Percentiles rank a stretch among this genome's conserved stretches.
phyloP scores from a whole-genome alignment of 2,888 invertebrate genomes.

The Lasiommata megera region DNA sequence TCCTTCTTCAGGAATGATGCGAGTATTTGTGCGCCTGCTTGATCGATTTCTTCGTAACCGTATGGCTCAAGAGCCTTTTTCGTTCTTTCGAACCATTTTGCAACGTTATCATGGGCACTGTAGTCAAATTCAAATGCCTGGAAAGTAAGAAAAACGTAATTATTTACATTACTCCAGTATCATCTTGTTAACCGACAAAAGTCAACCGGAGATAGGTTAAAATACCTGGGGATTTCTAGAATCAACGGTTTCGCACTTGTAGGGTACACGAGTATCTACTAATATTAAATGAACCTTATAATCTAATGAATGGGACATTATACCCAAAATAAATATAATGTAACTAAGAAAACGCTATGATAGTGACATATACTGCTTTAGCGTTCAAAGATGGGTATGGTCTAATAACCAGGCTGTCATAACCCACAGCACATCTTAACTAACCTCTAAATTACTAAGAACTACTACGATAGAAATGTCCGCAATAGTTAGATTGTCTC shows the following conservation, averaged over 20 bases:
- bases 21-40: conserved; percentile 79
- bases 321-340: no score
- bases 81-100: conserved; percentile 84
- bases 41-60: conserved; percentile 86
- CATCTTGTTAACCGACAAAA: no score
- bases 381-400: no score
- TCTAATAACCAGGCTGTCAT: no score
- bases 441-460: conserved; percentile 82
- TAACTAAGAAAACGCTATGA: not conserved
- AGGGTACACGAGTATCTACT: no score
- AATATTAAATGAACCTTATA: no score
- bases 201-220: no score
- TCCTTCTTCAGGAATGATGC: conserved; percentile 76
- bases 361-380: no score
- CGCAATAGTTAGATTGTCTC: conserved; percentile 85
- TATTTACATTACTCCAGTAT: not conserved
- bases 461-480: conserved; percentile 84
- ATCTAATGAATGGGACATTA: no score
- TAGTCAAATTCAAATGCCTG: conserved; percentile 81
- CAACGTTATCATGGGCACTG: conserved; percentile 78
- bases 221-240: no score
- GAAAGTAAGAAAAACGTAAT: no score
- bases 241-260: no score
- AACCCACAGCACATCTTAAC: conserved; percentile 22
- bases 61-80: conserved; percentile 83